Evolutionary conservation across 2,113 vertebrate genomes (phyloP), one percentile per base, ranked within the genome.

Genomic region (Apteryx mantelli): DNA sequence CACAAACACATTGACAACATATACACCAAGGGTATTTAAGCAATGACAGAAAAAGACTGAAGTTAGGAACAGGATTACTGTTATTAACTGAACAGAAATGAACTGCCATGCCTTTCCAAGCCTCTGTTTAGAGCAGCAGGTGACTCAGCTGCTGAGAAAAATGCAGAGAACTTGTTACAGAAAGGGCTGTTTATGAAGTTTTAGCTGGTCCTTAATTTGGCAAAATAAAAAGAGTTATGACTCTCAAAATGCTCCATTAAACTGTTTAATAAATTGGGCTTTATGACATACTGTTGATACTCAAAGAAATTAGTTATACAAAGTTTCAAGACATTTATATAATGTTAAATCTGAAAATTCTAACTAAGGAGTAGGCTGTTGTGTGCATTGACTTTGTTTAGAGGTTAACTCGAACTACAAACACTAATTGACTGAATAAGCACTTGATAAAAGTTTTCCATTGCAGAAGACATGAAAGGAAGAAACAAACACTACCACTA

Each of bases 81-180:
- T 38, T 38, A 38, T 2, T 53, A 50, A 82, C 7, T 32, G 22
- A 95, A 85, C n/a, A 69, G 28, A 75, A 95, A 78, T 44, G 3
- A 86, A 81, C 26, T 44, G 32, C 9, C 64, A 9, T 40, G 48
- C 50, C 52, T 50, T 53, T 55, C 53, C 12, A 85, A 74, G 55
- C 25, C 38, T 42, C 25, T 88, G 25, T 86, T 91, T 78, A 87
- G 48, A 96, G 25, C 93, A 93, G 85, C 82, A 91, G 91, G 85
- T 61, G 56, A 69, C n/a, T 36, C 14, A 34, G 34, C 79, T 90
- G 55, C 68, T 38, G 24, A 19, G 60, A 63, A 90, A 60, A 93
- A 95, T 24, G 9, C 11, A 94, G 53, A 86, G 7, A 81, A 89
- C 13, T 11, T 69, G 11, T 26, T 55, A 48, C 12, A 84, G n/a